phyloP scores from a whole-genome alignment of 2,113 vertebrate genomes.

The Pipra filicauda region DNA sequence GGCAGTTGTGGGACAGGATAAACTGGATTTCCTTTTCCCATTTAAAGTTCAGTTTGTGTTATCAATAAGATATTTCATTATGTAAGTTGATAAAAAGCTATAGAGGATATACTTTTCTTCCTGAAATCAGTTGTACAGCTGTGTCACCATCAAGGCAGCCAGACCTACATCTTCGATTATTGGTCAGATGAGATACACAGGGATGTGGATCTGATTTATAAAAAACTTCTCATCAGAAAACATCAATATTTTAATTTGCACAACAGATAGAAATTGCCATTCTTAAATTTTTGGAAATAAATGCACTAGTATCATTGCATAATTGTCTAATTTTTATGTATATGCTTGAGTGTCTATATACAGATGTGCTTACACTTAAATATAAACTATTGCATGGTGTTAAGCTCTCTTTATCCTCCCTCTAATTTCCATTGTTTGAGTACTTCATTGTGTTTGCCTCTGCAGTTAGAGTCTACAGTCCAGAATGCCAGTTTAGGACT shows the following conservation, averaged over 20 bases:
- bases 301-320: background rate
- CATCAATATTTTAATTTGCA: background rate
- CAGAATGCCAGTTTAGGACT: background rate
- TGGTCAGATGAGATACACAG: background rate
- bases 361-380: background rate
- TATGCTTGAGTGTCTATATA: background rate
- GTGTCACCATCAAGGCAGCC: background rate
- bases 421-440: background rate
- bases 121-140: background rate
- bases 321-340: background rate
- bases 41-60: background rate
- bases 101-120: background rate
- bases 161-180: background rate
- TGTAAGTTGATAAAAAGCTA: background rate
- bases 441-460: background rate
- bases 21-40: slow-evolving; percentile 37
- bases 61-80: background rate
- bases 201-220: background rate
- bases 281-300: background rate
- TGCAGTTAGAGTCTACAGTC: background rate
- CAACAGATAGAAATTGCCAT: background rate
- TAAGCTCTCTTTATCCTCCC: background rate
- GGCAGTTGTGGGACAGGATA: background rate
- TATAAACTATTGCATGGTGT: background rate
- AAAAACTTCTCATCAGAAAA: background rate